A percentile compares a stretch with the other conserved stretches of the same genome.
phyloP scores from a whole-genome alignment of 2,888 invertebrate genomes.

The Ypsolopha sequella region DNA sequence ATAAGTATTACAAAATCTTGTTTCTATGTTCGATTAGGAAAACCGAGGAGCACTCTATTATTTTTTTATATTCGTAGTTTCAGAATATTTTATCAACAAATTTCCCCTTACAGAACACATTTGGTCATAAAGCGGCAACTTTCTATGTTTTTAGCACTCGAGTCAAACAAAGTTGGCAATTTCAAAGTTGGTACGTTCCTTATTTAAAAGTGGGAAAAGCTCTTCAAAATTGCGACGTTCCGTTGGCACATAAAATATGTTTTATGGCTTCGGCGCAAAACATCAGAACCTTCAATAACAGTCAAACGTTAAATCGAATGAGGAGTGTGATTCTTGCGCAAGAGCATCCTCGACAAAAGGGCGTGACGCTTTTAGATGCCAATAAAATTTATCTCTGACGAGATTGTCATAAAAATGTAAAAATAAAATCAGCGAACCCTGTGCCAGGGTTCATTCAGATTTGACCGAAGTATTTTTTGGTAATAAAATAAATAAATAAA shows the following conservation, averaged over 20 bases:
- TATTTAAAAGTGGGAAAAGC: slow-evolving; percentile 50
- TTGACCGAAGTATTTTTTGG: too few species aligned
- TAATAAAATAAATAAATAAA: too few species aligned
- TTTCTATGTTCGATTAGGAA: too few species aligned
- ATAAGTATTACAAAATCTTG: too few species aligned
- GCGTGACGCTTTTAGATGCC: slow-evolving; percentile 16
- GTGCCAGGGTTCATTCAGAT: too few species aligned
- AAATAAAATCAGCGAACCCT: too few species aligned
- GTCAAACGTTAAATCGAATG: slow-evolving; percentile 42
- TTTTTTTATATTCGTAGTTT: not conserved
- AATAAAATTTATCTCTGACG: slow-evolving; percentile 3
- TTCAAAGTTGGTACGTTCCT: slow-evolving; percentile 38
- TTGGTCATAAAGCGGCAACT: slow-evolving; percentile 27
- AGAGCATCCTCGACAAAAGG: slow-evolving; percentile 17
- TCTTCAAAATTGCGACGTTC: slow-evolving; percentile 38
- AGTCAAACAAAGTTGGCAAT: slow-evolving; percentile 40
- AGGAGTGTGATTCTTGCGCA: slow-evolving; percentile 28
- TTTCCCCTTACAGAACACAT: slow-evolving; percentile 7
- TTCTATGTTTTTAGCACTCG: slow-evolving; percentile 54
- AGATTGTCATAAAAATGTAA: not conserved
- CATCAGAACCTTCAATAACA: slow-evolving; percentile 56
- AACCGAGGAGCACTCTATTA: too few species aligned
- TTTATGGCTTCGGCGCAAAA: slow-evolving; percentile 55
- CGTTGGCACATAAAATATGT: slow-evolving; percentile 59
- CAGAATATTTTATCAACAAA: not conserved